phyloP scores from a whole-genome alignment of 2,113 vertebrate species.

The Antennarius striatus region DNA sequence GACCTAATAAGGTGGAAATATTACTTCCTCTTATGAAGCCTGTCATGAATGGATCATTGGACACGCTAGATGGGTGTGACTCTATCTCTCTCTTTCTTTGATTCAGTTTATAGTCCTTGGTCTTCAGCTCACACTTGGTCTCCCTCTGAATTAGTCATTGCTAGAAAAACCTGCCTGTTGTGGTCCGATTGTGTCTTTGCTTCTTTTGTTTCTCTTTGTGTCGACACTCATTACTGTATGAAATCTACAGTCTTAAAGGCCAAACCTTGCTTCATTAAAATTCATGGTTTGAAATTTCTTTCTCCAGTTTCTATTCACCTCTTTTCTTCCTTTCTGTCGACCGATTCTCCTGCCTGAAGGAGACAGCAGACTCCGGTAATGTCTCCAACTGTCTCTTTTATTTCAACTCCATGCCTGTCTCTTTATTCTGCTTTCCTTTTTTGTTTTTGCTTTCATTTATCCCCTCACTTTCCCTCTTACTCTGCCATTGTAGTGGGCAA shows the following conservation, averaged over 20 bases:
- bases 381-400: conserved; percentile 35
- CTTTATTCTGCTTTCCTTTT: conserved; percentile 24
- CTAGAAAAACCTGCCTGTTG: conserved; percentile 28
- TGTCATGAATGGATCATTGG: conserved; percentile 35
- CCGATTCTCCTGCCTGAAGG: conserved; percentile 40
- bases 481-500: conserved; percentile 73
- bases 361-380: conserved; percentile 27
- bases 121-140: conserved; percentile 12
- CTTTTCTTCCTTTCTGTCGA: conserved; percentile 23
- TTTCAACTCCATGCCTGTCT: conserved; percentile 35
- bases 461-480: conserved; percentile 45
- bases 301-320: conserved; percentile 21
- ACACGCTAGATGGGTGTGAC: conserved; percentile 33
- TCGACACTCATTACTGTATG: conserved; percentile 32
- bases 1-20: conserved; percentile 31
- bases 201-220: conserved; percentile 4
- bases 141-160: conserved; percentile 31
- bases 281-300: conserved; percentile 22
- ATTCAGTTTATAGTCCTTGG: conserved; percentile 21
- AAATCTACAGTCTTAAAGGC: conserved; percentile 27
- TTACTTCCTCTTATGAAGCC: conserved; percentile 27
- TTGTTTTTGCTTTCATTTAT: conserved; percentile 36
- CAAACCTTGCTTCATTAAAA: conserved; percentile 47
- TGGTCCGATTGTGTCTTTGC: conserved; percentile 7
- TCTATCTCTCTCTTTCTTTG: background rate